Percentiles rank a stretch among this genome's conserved stretches.
Evolutionary conservation across 2,113 vertebrate species (phyloP).

Genomic region (Nipponia nippon): DNA sequence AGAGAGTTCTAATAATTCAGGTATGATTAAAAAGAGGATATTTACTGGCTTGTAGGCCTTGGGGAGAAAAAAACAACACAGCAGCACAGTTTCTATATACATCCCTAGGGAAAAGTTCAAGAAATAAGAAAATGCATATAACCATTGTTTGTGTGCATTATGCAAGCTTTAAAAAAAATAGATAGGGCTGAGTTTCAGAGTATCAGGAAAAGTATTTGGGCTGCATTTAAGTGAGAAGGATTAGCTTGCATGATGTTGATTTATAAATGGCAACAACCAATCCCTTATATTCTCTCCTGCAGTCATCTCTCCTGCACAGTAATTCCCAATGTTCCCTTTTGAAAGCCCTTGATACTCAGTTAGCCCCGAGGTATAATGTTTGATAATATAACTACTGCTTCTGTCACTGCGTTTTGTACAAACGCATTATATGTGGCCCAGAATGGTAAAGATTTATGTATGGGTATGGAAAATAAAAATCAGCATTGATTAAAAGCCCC

Average conservation of each 20-base stretch:
- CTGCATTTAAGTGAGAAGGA: slow-evolving; percentile 85
- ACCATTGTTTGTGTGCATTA: slow-evolving; percentile 73
- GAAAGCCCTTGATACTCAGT: slow-evolving; percentile 90
- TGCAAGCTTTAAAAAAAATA: slow-evolving; percentile 79
- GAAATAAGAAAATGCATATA: slow-evolving; percentile 74
- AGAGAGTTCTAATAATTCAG: slow-evolving; percentile 53
- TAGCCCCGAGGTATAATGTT: slow-evolving; percentile 93
- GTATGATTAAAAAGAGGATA: slow-evolving; percentile 55
- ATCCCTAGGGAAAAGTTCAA: slow-evolving; percentile 70
- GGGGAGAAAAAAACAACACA: slow-evolving; percentile 23
- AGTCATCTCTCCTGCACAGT: slow-evolving; percentile 79
- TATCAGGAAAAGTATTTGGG: slow-evolving; percentile 83
- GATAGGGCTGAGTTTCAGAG: slow-evolving; percentile 63
- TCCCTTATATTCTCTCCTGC: slow-evolving; percentile 83
- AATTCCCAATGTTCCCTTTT: slow-evolving; percentile 82
- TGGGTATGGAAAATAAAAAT: slow-evolving; percentile 91
- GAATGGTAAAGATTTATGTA: slow-evolving; percentile 89
- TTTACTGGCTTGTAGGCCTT: slow-evolving; percentile 37
- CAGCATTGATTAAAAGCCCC: slow-evolving; percentile 96
- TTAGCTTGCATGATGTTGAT: slow-evolving; percentile 87
- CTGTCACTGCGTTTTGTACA: slow-evolving; percentile 91
- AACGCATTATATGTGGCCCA: slow-evolving; percentile 90
- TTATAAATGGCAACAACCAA: slow-evolving; percentile 89
- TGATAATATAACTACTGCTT: slow-evolving; percentile 97
- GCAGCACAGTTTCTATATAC: slow-evolving; percentile 32